Conservation (phyloP, 2,797 vertebrate genomes). For the Amazona finschi region DNA sequence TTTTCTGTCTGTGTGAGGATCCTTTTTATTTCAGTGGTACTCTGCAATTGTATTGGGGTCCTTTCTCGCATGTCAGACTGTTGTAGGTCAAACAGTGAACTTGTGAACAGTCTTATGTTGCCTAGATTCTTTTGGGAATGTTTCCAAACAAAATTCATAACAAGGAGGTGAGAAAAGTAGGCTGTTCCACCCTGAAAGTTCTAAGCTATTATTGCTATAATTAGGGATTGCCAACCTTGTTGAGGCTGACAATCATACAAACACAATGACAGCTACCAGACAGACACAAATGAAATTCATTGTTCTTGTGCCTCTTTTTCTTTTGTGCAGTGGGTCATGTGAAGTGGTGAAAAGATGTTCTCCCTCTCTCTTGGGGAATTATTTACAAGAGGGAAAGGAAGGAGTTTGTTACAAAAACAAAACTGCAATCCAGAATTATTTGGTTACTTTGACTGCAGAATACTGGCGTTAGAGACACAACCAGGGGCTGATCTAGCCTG, state of each 20-base stretch:
- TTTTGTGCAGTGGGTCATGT: rapidly evolving
- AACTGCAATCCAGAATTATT: background rate
- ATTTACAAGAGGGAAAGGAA: background rate
- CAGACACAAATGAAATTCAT: background rate
- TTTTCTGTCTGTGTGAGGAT: background rate
- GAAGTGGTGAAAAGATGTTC: background rate
- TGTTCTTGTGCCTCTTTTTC: background rate
- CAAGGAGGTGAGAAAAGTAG: background rate
- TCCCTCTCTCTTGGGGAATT: background rate
- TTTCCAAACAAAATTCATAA: background rate
- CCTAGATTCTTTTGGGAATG: background rate
- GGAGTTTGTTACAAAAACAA: background rate
- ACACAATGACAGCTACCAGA: background rate
- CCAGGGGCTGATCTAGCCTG: background rate
- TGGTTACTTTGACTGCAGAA: background rate
- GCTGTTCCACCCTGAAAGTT: background rate
- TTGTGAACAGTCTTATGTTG: background rate
- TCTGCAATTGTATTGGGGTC: background rate
- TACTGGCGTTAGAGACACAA: background rate
- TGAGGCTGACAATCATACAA: background rate
- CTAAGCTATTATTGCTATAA: background rate
- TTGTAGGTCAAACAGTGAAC: background rate
- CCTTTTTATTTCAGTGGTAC: background rate
- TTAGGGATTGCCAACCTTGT: background rate
- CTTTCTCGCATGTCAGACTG: background rate